Percentiles rank a stretch among this genome's conserved stretches.
Evolutionary conservation across 2,888 invertebrate genomes (phyloP).

Genomic region (Macrosiphum euphorbiae): DNA sequence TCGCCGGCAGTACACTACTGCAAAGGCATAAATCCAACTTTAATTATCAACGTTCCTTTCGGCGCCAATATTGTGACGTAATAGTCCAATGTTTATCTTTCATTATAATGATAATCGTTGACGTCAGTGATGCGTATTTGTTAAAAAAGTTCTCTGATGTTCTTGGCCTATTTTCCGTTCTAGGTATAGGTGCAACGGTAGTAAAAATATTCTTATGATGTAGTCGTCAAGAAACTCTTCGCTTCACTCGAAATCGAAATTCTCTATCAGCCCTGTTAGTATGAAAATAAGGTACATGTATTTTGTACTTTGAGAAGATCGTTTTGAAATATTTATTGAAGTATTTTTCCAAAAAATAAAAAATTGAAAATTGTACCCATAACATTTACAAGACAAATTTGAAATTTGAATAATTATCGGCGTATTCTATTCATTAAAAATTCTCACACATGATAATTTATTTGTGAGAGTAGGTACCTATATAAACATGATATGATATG

Average conservation of each 20-base stretch:
- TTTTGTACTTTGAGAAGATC: neutral
- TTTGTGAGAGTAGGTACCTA: no score
- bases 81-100: neutral
- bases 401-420: neutral
- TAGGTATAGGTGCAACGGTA: neutral
- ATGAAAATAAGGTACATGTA: neutral
- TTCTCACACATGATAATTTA: no score
- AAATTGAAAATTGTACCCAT: neutral
- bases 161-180: neutral
- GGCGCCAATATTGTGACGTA: neutral
- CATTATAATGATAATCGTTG: neutral
- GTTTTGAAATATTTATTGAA: neutral
- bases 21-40: neutral
- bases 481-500: no score
- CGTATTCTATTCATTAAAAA: neutral
- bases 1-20: neutral
- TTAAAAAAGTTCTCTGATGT: neutral
- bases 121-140: neutral
- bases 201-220: neutral
- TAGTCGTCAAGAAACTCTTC: neutral
- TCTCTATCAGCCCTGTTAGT: neutral
- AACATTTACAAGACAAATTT: neutral
- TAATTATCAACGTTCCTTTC: neutral
- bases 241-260: no score
- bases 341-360: neutral